Base-by-base conservation (phyloP, 2,888 invertebrate genomes). In the Homarus gammarus region DNA sequence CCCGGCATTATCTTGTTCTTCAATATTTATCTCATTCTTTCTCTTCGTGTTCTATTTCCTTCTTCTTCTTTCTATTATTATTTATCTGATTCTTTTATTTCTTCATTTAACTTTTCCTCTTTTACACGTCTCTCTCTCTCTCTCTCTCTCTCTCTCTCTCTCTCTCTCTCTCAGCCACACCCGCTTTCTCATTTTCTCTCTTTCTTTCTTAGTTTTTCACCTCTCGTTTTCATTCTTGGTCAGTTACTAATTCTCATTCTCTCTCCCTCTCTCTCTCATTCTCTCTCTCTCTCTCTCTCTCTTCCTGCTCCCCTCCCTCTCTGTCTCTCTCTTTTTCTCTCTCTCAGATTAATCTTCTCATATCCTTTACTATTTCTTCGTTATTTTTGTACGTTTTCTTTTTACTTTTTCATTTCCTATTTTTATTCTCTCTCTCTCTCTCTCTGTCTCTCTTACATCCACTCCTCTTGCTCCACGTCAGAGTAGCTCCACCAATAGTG, bases 101-200 rank as follows among this genome's bases (percentile, higher is more conserved):
- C 22, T 40, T 8, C 44, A 38, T 44, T 27, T 77, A 18, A 15
- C 81, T 22, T 40, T 61, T 8, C 27, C 44, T 36, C n/a, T n/a
- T n/a, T n/a, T n/a, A n/a, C n/a, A n/a, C n/a, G n/a, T n/a, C n/a
- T 82, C 64, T 38, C 68, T 64, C 68, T 68, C 64, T 64, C 44
- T 44, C 44, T 44, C 44, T 44, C 44, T 12, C 68, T 68, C 1
- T 68, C 68, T n/a, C 68, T 68, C n/a, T 12, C 27, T 68, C 68
- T 68, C 27, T 33, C 1, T 68, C 68, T 22, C 33, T 27, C 27
- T 68, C 68, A 1, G 15, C 68, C 27, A 31, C n/a, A 2, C n/a
- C 68, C 5, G 3, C 31, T 31, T n/a, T n/a, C n/a, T n/a, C n/a
- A n/a, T n/a, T n/a, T n/a, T n/a, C n/a, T n/a, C n/a, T n/a, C n/a